Percentiles rank a stretch among this genome's conserved stretches.
These are phyloP conservation scores for Ctenoplectra terminalis DNA, from an alignment of 1,140 invertebrate species.

Conservation along the genomic window DNA sequence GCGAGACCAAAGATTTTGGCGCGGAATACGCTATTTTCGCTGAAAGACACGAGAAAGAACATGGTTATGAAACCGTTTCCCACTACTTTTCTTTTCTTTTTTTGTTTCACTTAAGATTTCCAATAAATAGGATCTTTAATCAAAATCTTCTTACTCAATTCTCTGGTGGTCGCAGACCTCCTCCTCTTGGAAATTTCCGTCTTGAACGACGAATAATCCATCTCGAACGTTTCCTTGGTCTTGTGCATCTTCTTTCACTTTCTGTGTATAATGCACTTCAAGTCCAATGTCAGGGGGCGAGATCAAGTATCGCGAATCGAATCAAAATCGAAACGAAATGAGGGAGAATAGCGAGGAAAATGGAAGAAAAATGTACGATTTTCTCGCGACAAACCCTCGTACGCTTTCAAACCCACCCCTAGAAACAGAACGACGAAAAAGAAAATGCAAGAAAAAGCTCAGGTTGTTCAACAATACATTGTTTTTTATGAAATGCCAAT, in stretches of 20 bases:
- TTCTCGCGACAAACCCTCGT: neutral
- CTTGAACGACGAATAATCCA: slow-evolving; percentile 77
- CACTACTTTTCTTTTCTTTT: neutral
- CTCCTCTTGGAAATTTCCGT: slow-evolving; percentile 77
- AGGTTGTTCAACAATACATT: neutral
- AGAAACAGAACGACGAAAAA: neutral
- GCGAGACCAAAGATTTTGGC: slow-evolving; percentile 86
- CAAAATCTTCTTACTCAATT: slow-evolving; percentile 75
- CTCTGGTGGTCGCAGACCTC: slow-evolving; percentile 75
- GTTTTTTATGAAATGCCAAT: slow-evolving; percentile 29
- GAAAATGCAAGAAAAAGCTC: neutral
- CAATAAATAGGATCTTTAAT: slow-evolving; percentile 2
- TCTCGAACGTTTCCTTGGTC: slow-evolving; percentile 64
- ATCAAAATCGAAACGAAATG: neutral
- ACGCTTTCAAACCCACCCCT: neutral
- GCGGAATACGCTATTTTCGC: slow-evolving; percentile 87
- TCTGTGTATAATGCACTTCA: no score
- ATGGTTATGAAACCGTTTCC: neutral
- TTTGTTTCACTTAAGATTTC: slow-evolving; percentile 1
- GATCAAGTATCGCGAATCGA: neutral
- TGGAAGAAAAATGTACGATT: neutral
- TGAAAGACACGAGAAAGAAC: slow-evolving; percentile 72
- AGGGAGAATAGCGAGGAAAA: neutral
- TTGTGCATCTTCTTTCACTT: slow-evolving; percentile 15
- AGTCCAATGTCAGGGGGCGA: no score